phyloP scores from a whole-genome alignment of 1,140 invertebrate genomes.

The Drosophila tropicalis region DNA sequence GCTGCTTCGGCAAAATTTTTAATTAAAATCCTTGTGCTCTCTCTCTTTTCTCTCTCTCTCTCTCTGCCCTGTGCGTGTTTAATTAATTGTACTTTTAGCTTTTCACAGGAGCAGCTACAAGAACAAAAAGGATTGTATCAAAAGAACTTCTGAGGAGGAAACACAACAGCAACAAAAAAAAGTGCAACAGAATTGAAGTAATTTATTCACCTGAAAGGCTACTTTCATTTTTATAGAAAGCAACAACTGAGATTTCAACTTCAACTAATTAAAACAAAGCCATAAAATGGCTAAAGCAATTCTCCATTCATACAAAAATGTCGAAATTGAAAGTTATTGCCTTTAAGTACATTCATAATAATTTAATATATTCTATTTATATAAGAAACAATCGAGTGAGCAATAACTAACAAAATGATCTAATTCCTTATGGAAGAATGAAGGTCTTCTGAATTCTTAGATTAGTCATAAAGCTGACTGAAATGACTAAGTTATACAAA shows the following conservation, averaged over 20 bases:
- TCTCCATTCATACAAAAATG: background rate
- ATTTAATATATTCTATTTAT: too few species aligned
- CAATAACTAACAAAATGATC: too few species aligned
- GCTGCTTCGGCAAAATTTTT: conserved; percentile 75
- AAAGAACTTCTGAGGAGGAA: background rate
- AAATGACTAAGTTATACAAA: too few species aligned
- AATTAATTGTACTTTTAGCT: conserved; percentile 73
- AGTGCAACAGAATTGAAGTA: conserved; percentile 6
- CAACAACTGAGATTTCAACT: background rate
- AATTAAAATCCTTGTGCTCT: conserved; percentile 71
- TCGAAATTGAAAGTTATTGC: too few species aligned
- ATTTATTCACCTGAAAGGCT: conserved; percentile 8
- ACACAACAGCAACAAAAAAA: background rate
- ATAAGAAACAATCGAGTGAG: too few species aligned
- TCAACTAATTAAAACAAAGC: conserved; percentile 6
- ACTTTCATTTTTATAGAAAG: background rate
- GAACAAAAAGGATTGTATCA: conserved; percentile 28
- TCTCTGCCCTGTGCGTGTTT: conserved; percentile 57
- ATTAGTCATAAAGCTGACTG: too few species aligned
- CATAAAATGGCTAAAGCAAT: background rate
- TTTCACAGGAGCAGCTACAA: conserved; percentile 30
- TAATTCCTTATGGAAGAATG: too few species aligned
- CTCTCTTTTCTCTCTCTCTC: conserved; percentile 8
- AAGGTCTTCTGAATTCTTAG: too few species aligned
- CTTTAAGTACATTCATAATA: too few species aligned